Percentiles rank a stretch among this genome's conserved stretches.
These are phyloP conservation scores for Drosophila azteca DNA, from an alignment of 1,140 invertebrate genomes.

Conservation along the genomic window DNA sequence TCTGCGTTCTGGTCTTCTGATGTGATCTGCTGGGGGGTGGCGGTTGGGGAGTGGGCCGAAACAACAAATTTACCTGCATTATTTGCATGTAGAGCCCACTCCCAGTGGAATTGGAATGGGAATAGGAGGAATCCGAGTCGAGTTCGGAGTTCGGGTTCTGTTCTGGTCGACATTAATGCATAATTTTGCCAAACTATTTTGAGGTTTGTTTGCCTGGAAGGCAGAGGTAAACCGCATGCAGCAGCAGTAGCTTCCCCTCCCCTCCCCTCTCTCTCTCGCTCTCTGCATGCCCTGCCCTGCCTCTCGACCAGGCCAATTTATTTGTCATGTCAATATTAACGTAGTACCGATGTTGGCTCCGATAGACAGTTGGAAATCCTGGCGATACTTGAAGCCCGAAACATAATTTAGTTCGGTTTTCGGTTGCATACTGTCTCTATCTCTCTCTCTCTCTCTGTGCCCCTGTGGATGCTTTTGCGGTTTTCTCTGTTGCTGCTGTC, in stretches of 20 bases:
- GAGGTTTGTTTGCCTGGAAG: constrained; percentile 76
- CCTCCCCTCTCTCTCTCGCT: too few species aligned
- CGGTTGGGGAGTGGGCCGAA: constrained; percentile 1
- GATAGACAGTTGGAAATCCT: constrained; percentile 7
- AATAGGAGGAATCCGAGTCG: not conserved
- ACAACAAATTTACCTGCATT: constrained; percentile 73
- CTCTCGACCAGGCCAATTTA: constrained; percentile 68
- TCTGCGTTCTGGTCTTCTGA: not conserved
- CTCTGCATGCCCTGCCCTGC: not conserved
- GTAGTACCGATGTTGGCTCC: constrained; percentile 29
- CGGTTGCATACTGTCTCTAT: constrained; percentile 9
- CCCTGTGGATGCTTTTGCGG: constrained; percentile 47
- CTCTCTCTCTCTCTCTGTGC: too few species aligned
- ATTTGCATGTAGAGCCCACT: constrained; percentile 61
- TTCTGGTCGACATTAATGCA: constrained; percentile 74
- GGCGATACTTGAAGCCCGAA: constrained; percentile 33
- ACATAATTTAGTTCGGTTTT: constrained; percentile 57
- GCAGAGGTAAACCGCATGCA: constrained; percentile 41
- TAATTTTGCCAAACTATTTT: constrained; percentile 82
- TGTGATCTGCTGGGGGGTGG: constrained; percentile 1
- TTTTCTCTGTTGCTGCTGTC: constrained; percentile 64
- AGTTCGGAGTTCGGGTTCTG: too few species aligned
- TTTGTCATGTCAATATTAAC: constrained; percentile 82
- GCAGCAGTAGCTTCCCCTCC: constrained; percentile 42
- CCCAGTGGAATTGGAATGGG: not conserved